A percentile compares a stretch with the other conserved stretches of the same genome.
phyloP scores from a whole-genome alignment of 2,113 vertebrate genomes.

The Pycnonotus jocosus region DNA sequence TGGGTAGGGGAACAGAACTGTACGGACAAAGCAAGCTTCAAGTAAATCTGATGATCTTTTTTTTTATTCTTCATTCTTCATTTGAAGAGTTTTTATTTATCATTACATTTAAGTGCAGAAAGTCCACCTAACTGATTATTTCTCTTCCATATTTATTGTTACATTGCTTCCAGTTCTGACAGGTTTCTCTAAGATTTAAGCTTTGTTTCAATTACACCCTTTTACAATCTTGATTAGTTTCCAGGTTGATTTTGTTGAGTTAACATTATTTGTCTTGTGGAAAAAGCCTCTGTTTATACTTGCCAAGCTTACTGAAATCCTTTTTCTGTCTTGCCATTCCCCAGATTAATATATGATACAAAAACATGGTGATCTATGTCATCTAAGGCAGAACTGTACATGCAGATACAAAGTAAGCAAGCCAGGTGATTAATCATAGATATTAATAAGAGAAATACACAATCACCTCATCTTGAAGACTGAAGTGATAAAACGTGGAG shows the following conservation, averaged over 20 bases:
- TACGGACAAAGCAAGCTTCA: not conserved
- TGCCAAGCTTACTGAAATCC: not conserved
- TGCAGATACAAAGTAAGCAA: not conserved
- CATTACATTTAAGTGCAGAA: not conserved
- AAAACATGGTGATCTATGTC: not conserved
- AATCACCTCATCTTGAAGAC: not conserved
- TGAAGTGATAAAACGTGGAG: not conserved
- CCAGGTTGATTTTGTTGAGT: not conserved
- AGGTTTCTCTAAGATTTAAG: not conserved
- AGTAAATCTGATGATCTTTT: not conserved
- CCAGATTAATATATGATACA: not conserved
- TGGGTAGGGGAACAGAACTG: not conserved
- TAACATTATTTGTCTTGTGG: not conserved
- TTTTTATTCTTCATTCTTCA: not conserved
- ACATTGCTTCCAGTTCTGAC: not conserved
- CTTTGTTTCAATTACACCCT: not conserved
- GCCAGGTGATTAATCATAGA: not conserved
- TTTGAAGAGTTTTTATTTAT: not conserved
- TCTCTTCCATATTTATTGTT: not conserved
- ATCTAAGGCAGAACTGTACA: not conserved
- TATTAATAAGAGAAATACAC: not conserved
- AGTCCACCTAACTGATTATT: not conserved
- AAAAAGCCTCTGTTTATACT: not conserved
- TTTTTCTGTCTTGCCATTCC: not conserved
- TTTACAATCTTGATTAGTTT: not conserved